Evolutionary conservation across 2,113 vertebrate genomes (phyloP).

Genomic region (Ibidorhyncha struthersii): DNA sequence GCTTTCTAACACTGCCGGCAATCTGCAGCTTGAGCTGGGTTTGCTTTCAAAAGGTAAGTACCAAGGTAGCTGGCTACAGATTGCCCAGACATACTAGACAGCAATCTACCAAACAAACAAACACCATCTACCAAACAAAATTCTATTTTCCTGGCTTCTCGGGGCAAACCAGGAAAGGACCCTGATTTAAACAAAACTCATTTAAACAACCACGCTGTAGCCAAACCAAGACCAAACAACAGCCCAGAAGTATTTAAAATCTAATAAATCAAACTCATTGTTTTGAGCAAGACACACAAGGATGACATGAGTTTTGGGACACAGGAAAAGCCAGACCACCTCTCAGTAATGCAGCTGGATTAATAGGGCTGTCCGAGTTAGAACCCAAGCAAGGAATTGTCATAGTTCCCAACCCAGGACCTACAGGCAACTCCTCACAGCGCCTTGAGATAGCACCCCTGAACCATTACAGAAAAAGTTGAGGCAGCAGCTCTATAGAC

Average conservation of each 20-base stretch:
- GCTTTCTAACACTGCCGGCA: not conserved
- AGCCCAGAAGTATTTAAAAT: not conserved
- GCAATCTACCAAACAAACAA: not conserved
- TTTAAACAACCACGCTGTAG: not conserved
- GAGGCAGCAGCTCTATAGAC: not conserved
- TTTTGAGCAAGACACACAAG: not conserved
- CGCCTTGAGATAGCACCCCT: not conserved
- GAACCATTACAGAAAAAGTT: not conserved
- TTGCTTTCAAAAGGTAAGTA: not conserved
- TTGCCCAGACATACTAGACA: not conserved
- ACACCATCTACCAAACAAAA: not conserved
- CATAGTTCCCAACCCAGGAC: not conserved
- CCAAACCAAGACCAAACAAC: not conserved
- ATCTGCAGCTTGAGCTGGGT: not conserved
- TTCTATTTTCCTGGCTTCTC: not conserved
- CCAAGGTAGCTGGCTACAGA: not conserved
- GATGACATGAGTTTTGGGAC: not conserved
- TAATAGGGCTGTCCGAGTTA: not conserved
- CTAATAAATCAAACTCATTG: not conserved
- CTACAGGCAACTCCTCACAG: not conserved
- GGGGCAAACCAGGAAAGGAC: not conserved
- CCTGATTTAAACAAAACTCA: not conserved
- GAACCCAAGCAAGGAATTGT: not conserved
- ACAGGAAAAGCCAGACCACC: not conserved
- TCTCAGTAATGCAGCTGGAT: not conserved